Percentiles rank a stretch among this genome's conserved stretches.
phyloP scores from a whole-genome alignment of 1,140 invertebrate genomes.

The Carcinoscorpius rotundicauda region DNA sequence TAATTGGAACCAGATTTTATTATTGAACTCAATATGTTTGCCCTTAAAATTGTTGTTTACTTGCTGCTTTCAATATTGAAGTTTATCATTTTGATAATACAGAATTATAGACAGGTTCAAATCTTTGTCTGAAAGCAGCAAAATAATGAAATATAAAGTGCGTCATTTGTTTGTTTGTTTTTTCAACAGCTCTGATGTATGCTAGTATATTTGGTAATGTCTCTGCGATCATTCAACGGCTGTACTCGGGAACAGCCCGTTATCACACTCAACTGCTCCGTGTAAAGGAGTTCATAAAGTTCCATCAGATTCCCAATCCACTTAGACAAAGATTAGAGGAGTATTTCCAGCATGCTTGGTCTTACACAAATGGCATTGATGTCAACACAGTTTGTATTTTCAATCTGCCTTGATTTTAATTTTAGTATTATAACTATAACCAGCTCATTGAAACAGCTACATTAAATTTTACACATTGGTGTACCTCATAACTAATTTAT shows the following conservation, averaged over 20 bases:
- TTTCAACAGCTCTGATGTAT: constrained; percentile 84
- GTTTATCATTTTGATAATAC: too few species aligned
- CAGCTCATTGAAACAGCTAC: too few species aligned
- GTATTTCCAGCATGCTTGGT: constrained; percentile 95
- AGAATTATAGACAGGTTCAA: too few species aligned
- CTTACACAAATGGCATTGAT: constrained; percentile 97
- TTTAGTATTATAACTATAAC: too few species aligned
- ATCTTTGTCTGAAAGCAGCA: too few species aligned
- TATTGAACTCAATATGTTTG: too few species aligned
- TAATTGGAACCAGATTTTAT: too few species aligned
- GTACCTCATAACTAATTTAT: too few species aligned
- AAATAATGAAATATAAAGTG: too few species aligned
- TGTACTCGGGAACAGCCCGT: constrained; percentile 93
- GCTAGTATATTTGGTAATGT: constrained; percentile 99
- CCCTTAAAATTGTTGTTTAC: too few species aligned
- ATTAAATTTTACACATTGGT: too few species aligned
- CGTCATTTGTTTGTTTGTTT: neutral
- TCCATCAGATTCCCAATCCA: constrained; percentile 90
- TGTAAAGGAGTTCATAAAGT: constrained; percentile 94
- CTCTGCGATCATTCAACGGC: constrained; percentile 87
- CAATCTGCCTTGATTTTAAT: neutral
- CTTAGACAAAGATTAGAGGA: constrained; percentile 84
- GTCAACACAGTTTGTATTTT: constrained; percentile 63
- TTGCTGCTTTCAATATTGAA: too few species aligned
- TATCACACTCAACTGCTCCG: constrained; percentile 95